Evolutionary conservation across 2,797 vertebrate genomes (phyloP).

Genomic region (Poecilia velifera): DNA sequence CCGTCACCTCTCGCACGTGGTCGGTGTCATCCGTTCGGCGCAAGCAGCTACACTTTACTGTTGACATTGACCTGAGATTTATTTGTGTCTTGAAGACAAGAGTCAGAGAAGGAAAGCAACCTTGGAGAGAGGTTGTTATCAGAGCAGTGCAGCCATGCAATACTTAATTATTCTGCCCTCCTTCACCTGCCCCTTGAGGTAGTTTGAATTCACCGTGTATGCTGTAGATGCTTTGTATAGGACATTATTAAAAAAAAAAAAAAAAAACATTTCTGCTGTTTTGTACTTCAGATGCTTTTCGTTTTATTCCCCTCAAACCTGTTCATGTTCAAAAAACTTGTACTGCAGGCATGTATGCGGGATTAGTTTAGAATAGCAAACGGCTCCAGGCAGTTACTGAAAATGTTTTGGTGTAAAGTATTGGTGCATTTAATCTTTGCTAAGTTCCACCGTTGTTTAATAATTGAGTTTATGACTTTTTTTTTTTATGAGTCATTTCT

Average conservation of each 20-base stretch:
- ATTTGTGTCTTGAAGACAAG: constrained; percentile 47
- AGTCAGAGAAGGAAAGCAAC: constrained; percentile 41
- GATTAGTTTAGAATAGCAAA: neutral
- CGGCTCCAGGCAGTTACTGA: neutral
- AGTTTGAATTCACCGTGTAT: constrained; percentile 15
- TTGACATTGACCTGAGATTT: constrained; percentile 49
- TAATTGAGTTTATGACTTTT: neutral
- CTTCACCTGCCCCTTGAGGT: constrained; percentile 22
- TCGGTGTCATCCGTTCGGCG: constrained; percentile 19
- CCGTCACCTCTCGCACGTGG: constrained; percentile 58
- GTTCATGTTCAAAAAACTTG: neutral
- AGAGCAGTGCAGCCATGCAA: constrained; percentile 63
- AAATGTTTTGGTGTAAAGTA: neutral
- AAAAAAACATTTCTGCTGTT: neutral
- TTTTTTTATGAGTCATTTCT: neutral
- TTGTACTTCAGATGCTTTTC: neutral
- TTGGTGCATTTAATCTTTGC: neutral
- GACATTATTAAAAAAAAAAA: neutral
- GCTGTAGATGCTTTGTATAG: neutral
- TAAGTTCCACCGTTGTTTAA: neutral
- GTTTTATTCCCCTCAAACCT: constrained; percentile 2
- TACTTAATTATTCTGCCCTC: constrained; percentile 44
- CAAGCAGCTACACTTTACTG: constrained; percentile 25
- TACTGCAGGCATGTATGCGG: neutral
- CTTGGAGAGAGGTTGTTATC: constrained; percentile 68